Conservation (phyloP, 2,113 vertebrate species). For the Onychostruthus taczanowskii region DNA sequence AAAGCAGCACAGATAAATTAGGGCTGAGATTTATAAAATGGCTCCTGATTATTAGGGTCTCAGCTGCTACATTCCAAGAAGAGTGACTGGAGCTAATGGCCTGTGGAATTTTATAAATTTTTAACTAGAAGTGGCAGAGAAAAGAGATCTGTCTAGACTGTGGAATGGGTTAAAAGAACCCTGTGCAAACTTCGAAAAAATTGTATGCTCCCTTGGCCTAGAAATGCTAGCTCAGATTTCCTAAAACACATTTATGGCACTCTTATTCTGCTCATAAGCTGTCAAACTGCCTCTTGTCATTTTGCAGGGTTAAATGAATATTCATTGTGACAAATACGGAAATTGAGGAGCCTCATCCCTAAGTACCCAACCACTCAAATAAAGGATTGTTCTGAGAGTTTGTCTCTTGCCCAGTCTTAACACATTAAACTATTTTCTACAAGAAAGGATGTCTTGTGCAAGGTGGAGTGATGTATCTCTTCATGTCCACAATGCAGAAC, state of each 20-base stretch:
- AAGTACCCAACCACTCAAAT: neutral
- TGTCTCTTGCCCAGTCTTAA: neutral
- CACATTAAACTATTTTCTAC: neutral
- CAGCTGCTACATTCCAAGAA: neutral
- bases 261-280: neutral
- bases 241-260: neutral
- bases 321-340: neutral
- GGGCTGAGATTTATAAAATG: neutral
- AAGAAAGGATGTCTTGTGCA: neutral
- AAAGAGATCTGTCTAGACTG: neutral
- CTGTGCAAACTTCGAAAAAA: neutral
- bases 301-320: neutral
- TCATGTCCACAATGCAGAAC: neutral
- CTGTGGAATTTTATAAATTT: neutral
- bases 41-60: neutral
- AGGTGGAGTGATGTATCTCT: neutral
- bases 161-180: neutral
- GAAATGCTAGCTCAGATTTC: neutral
- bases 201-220: neutral
- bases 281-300: neutral
- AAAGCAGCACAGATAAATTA: neutral
- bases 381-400: neutral
- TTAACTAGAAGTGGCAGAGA: neutral
- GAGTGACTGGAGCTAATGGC: neutral
- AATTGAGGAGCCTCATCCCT: neutral